These are phyloP conservation scores for Tethya wilhelma DNA, from an alignment of 37 sponge, comb jelly and placozoan genomes.

Conservation along the genomic window DNA sequence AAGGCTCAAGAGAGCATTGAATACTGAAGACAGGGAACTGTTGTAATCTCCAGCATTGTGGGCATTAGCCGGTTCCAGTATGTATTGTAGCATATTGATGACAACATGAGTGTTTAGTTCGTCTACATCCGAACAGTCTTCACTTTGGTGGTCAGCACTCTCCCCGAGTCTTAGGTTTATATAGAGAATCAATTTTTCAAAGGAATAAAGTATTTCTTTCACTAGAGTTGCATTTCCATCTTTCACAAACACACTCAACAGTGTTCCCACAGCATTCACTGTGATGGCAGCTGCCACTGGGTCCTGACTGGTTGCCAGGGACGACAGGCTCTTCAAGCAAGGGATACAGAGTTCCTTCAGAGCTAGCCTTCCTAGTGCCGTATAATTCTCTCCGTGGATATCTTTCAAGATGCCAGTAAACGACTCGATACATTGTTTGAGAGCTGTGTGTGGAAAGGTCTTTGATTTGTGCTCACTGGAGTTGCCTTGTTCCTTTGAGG, in stretches of 20 bases:
- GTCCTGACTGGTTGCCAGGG: background rate
- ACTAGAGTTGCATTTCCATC: background rate
- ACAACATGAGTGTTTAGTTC: slow-evolving; percentile 4
- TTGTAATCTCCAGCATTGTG: background rate
- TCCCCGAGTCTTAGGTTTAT: no score
- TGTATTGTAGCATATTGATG: background rate
- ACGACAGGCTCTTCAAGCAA: background rate
- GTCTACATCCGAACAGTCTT: no score
- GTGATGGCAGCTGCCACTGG: background rate
- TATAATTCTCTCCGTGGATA: background rate
- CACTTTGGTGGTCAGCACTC: no score
- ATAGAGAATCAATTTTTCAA: no score
- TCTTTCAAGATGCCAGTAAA: background rate
- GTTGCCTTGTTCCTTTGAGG: no score
- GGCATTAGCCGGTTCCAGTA: slow-evolving; percentile 2
- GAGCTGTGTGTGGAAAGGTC: no score
- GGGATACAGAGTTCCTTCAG: background rate
- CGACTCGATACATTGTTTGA: background rate
- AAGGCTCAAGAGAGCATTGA: slow-evolving; percentile 20
- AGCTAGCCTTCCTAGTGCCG: background rate
- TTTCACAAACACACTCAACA: background rate
- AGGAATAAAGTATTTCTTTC: no score
- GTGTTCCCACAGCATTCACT: background rate
- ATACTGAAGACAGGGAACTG: slow-evolving; percentile 12
- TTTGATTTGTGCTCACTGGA: no score